Conservation (phyloP, 1,140 invertebrate species). For the Saxidomus purpurata region DNA sequence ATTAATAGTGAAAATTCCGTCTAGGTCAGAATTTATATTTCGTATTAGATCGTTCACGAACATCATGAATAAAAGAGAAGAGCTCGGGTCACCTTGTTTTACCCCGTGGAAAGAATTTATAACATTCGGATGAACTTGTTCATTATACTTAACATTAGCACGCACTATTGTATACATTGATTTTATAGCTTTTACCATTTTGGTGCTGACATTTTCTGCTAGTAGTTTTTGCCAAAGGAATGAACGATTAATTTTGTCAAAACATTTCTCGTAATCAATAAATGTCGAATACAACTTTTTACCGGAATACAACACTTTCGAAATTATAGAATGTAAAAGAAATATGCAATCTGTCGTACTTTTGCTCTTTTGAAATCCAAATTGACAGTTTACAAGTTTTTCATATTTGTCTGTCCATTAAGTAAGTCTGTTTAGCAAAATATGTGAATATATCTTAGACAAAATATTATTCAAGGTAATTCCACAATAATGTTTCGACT, state of each 20-base stretch:
- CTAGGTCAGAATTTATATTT: too few species aligned
- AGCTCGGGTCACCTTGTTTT: slow-evolving; percentile 1
- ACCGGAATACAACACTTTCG: neutral
- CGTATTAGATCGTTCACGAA: too few species aligned
- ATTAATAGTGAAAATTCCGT: too few species aligned
- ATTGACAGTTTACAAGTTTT: neutral
- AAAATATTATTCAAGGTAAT: slow-evolving; percentile 9
- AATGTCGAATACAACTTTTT: slow-evolving; percentile 1
- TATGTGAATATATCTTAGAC: neutral
- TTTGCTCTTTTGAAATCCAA: slow-evolving; percentile 18
- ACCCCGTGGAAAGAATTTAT: neutral
- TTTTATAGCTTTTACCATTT: slow-evolving; percentile 15
- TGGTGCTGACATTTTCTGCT: neutral
- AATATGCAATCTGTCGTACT: neutral
- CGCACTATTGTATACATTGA: neutral
- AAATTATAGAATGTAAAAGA: slow-evolving; percentile 15
- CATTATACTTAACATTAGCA: neutral
- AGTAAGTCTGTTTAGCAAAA: neutral
- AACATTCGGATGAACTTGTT: neutral
- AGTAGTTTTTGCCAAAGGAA: neutral
- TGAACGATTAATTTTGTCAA: neutral
- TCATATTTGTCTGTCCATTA: neutral
- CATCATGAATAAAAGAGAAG: neutral
- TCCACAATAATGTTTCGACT: neutral
- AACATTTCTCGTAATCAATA: neutral